Percentiles rank a stretch among this genome's conserved stretches.
Conservation (phyloP, 1,140 invertebrate genomes). For the Scaptomyza montana region DNA sequence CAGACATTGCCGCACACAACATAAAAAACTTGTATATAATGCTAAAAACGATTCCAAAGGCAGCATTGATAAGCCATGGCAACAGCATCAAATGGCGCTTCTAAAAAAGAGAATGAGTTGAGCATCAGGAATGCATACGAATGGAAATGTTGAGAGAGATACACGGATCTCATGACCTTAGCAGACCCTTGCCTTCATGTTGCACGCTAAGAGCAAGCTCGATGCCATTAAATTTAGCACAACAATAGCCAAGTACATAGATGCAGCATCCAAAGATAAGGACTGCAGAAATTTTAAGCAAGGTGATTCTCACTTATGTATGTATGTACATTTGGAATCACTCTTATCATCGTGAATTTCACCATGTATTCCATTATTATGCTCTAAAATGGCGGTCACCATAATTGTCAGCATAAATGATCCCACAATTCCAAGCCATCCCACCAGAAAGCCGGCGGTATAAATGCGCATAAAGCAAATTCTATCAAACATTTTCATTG, state of each 20-base stretch:
- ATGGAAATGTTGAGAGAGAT: too few relatives aligned
- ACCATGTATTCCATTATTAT: neutral
- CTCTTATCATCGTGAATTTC: slow-evolving; percentile 30
- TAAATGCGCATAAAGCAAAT: slow-evolving; percentile 57
- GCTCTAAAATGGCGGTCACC: slow-evolving; percentile 7
- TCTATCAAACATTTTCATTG: slow-evolving; percentile 50
- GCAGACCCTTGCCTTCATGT: slow-evolving; percentile 49
- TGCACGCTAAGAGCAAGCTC: slow-evolving; percentile 59
- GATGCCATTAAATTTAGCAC: slow-evolving; percentile 56
- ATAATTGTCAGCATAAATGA: slow-evolving; percentile 36
- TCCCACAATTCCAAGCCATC: slow-evolving; percentile 53
- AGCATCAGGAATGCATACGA: neutral
- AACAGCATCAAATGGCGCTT: slow-evolving; percentile 65
- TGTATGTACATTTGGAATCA: too few relatives aligned
- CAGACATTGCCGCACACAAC: too few relatives aligned
- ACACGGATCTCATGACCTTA: neutral
- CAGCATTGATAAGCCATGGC: slow-evolving; percentile 63
- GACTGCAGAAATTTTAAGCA: slow-evolving; percentile 21
- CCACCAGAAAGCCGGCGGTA: slow-evolving; percentile 63
- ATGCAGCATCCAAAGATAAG: slow-evolving; percentile 36
- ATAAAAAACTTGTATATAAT: neutral
- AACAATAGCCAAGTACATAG: slow-evolving; percentile 36
- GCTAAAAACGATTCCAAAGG: slow-evolving; percentile 1
- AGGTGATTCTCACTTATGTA: neutral
- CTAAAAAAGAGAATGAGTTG: slow-evolving; percentile 19